Evolutionary conservation across 2,888 invertebrate species (phyloP).

Genomic region (Agrilus biguttatus): DNA sequence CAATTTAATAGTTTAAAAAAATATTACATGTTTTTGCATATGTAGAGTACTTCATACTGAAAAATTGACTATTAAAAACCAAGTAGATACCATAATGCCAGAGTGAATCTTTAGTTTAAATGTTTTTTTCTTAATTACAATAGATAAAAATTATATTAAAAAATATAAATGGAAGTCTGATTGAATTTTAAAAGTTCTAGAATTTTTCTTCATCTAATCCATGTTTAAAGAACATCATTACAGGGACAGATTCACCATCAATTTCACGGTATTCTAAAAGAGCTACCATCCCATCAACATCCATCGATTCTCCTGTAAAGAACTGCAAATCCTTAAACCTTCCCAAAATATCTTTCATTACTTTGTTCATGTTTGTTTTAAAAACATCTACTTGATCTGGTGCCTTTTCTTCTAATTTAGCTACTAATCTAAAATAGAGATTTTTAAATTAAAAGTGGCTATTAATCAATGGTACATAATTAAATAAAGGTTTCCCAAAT

Average conservation of each 20-base stretch:
- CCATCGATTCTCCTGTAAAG: slow-evolving; percentile 87
- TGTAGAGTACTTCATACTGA: no score
- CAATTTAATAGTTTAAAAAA: no score
- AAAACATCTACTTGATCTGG: slow-evolving; percentile 80
- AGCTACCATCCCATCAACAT: slow-evolving; percentile 86
- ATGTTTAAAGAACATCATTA: slow-evolving; percentile 93
- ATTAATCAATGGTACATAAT: no score
- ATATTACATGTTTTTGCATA: no score
- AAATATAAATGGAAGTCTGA: slow-evolving; percentile 8
- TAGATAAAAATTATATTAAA: slow-evolving; percentile 8
- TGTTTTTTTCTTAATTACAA: not conserved
- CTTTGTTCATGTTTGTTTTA: slow-evolving; percentile 85
- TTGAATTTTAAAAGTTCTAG: slow-evolving; percentile 34
- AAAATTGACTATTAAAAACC: no score
- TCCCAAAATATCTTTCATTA: slow-evolving; percentile 79
- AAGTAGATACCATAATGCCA: no score
- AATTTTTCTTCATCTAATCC: slow-evolving; percentile 92
- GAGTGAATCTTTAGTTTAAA: no score
- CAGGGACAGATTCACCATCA: slow-evolving; percentile 66
- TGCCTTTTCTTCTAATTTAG: slow-evolving; percentile 61
- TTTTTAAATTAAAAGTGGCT: no score
- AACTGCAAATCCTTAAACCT: slow-evolving; percentile 89
- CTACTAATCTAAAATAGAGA: slow-evolving; percentile 49
- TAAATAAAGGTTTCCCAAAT: not conserved
- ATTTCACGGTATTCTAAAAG: slow-evolving; percentile 87